Evolutionary conservation across 1,140 invertebrate genomes (phyloP).

Genomic region (Tribolium castaneum): DNA sequence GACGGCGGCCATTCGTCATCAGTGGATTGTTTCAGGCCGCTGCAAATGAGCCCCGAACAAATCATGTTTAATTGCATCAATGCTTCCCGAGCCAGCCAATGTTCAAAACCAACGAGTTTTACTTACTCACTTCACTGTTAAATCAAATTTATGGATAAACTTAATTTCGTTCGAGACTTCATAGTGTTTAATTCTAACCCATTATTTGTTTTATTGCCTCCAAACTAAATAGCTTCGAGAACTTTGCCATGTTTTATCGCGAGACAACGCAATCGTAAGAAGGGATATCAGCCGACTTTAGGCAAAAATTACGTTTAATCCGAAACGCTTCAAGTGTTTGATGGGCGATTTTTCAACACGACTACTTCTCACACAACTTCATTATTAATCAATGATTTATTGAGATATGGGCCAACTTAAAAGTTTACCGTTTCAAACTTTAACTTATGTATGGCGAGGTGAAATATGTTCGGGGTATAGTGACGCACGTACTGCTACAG

Average conservation of each 20-base stretch:
- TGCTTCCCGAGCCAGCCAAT: constrained; percentile 52
- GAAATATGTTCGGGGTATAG: constrained; percentile 20
- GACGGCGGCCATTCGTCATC: constrained; percentile 60
- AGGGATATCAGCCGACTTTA: not conserved
- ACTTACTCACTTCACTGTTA: constrained; percentile 62
- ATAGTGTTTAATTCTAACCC: constrained; percentile 63
- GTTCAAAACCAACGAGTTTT: constrained; percentile 53
- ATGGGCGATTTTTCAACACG: not conserved
- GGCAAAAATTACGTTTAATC: constrained; percentile 1
- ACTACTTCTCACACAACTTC: not conserved
- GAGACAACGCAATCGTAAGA: not conserved
- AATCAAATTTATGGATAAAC: constrained; percentile 66
- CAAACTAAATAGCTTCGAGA: constrained; percentile 40
- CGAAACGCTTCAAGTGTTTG: not conserved
- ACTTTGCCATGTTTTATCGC: constrained; percentile 32
- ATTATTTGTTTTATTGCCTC: constrained; percentile 63
- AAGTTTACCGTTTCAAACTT: constrained; percentile 38
- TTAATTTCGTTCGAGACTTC: constrained; percentile 64
- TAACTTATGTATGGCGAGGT: constrained; percentile 30
- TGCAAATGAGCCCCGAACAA: constrained; percentile 60
- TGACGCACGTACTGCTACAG: constrained; percentile 35
- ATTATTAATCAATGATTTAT: constrained; percentile 41
- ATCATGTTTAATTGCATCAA: constrained; percentile 66
- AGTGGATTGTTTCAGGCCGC: constrained; percentile 58
- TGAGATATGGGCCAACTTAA: constrained; percentile 15